phyloP scores from a whole-genome alignment of 1,140 invertebrate species.

The Psix sp. region DNA sequence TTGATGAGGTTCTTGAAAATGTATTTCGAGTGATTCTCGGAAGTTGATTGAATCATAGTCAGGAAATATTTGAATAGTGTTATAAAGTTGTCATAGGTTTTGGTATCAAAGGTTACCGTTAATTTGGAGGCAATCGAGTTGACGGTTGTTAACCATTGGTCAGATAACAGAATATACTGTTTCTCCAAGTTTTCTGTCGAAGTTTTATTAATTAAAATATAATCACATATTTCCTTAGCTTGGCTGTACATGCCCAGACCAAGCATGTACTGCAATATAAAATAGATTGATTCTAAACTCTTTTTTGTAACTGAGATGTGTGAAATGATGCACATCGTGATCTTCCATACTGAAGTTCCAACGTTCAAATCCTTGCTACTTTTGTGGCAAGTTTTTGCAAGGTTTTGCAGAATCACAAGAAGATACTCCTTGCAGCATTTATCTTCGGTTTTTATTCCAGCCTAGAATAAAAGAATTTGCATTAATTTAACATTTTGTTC shows the following conservation, averaged over 20 bases:
- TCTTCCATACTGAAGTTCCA: slow-evolving; percentile 9
- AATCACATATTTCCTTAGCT: slow-evolving; percentile 16
- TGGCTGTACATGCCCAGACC: background rate
- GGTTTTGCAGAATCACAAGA: background rate
- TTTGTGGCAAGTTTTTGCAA: slow-evolving; percentile 10
- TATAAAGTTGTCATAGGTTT: too few relatives aligned
- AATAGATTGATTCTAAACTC: slow-evolving; percentile 2
- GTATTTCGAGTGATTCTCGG: too few relatives aligned
- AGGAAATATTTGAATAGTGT: too few relatives aligned
- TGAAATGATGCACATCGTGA: slow-evolving; percentile 12
- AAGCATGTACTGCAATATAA: slow-evolving; percentile 10
- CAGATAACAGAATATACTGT: too few relatives aligned
- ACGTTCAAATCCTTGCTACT: slow-evolving; percentile 1
- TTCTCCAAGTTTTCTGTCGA: too few relatives aligned
- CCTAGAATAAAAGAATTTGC: slow-evolving; percentile 16
- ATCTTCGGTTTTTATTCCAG: slow-evolving; percentile 11
- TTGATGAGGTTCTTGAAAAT: too few relatives aligned
- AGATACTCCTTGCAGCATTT: slow-evolving; percentile 19
- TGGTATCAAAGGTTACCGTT: too few relatives aligned
- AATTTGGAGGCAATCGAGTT: too few relatives aligned
- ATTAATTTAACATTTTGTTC: too few relatives aligned
- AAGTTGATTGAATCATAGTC: too few relatives aligned
- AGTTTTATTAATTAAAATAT: slow-evolving; percentile 1
- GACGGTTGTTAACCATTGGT: too few relatives aligned
- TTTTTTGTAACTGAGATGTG: slow-evolving; percentile 12